These are phyloP conservation scores for Oreochromis mossambicus DNA, from an alignment of 2,797 vertebrate species.

Conservation along the genomic window DNA sequence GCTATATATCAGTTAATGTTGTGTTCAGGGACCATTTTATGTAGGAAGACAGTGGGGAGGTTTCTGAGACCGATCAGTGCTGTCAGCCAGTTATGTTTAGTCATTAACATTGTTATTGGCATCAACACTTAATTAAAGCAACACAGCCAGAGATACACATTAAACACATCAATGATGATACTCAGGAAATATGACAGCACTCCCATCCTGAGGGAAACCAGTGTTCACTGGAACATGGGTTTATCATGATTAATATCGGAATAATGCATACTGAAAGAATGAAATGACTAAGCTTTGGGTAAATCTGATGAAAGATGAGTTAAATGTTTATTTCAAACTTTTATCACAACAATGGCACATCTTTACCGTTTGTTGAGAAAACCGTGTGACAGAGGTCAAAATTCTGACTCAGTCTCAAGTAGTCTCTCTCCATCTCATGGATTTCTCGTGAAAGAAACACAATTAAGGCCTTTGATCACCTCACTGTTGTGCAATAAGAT, in stretches of 20 bases:
- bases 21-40: not conserved
- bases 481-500: constrained; percentile 14
- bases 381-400: not conserved
- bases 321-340: not conserved
- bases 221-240: not conserved
- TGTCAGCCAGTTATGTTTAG: not conserved
- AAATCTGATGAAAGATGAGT: not conserved
- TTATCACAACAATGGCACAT: not conserved
- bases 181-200: not conserved
- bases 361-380: not conserved
- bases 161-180: not conserved
- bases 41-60: not conserved
- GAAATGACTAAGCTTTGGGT: not conserved
- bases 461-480: constrained; percentile 54
- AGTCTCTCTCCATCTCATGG: not conserved
- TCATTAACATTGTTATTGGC: not conserved
- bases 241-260: not conserved
- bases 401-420: not conserved
- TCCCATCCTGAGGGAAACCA: not conserved
- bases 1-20: not conserved
- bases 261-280: not conserved
- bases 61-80: not conserved
- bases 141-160: not conserved
- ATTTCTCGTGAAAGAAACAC: constrained; percentile 35
- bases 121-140: constrained; percentile 11